Evolutionary conservation across 2,797 vertebrate species (phyloP).

Genomic region (Setipinna tenuifilis): DNA sequence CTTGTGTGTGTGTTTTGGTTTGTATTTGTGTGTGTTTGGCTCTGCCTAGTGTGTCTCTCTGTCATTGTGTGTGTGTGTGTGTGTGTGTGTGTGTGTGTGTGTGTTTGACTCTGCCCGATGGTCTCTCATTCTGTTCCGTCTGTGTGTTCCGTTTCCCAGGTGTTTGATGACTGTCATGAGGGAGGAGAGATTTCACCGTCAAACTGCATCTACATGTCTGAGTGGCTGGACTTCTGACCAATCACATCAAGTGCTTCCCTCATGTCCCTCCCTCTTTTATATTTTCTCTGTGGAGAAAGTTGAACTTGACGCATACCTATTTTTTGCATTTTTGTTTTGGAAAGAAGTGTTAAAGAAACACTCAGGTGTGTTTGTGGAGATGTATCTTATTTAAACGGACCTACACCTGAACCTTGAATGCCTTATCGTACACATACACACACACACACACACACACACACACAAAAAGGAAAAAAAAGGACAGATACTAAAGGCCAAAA

Average conservation of each 20-base stretch:
- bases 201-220: slow-evolving; percentile 91
- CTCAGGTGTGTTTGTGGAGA: background rate
- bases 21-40: no score
- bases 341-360: background rate
- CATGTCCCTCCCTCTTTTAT: background rate
- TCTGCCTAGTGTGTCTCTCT: no score
- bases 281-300: slow-evolving; percentile 21
- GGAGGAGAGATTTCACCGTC: slow-evolving; percentile 96
- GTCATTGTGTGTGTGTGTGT: no score
- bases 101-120: no score
- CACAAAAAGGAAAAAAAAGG: background rate
- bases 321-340: background rate
- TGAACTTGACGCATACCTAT: background rate
- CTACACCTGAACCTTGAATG: background rate
- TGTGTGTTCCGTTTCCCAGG: slow-evolving; percentile 68
- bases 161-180: slow-evolving; percentile 95
- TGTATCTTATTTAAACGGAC: background rate
- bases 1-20: no score
- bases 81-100: no score
- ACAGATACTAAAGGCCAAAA: background rate
- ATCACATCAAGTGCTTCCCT: background rate
- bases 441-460: no score
- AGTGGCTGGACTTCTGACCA: slow-evolving; percentile 92
- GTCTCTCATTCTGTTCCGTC: no score
- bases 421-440: background rate